Conservation (phyloP, 1,140 invertebrate genomes). For the Acyrthosiphon pisum region DNA sequence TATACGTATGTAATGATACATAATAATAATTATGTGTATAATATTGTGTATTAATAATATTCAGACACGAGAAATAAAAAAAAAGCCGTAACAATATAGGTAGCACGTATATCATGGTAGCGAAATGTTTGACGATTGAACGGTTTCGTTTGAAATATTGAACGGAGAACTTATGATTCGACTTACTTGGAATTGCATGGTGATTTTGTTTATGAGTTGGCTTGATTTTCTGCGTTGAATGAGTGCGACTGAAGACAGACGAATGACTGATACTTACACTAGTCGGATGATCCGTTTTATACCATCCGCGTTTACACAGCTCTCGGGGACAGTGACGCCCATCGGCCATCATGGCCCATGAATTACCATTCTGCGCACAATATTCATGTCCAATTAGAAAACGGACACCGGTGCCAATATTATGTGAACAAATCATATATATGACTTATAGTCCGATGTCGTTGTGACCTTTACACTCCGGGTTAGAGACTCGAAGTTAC, state of each 20-base stretch:
- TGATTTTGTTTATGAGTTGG: not conserved
- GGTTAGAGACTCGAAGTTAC: not conserved
- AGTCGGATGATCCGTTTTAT: conserved; percentile 11
- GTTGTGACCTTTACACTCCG: not conserved
- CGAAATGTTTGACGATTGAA: not conserved
- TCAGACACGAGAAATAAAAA: not conserved
- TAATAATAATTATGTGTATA: no score
- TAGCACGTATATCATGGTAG: no score
- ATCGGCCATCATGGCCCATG: not conserved
- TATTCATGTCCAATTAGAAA: conserved; percentile 26
- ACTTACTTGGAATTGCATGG: conserved; percentile 45
- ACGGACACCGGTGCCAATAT: not conserved
- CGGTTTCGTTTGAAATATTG: not conserved
- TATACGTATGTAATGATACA: no score
- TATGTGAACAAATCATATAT: not conserved
- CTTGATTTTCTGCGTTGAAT: not conserved
- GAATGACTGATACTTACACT: conserved; percentile 31
- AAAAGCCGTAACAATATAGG: no score
- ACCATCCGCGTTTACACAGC: not conserved
- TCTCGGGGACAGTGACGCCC: not conserved
- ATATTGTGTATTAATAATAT: not conserved
- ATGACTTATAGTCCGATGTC: not conserved
- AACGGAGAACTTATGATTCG: not conserved
- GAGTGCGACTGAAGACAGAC: conserved; percentile 16
- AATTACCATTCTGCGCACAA: conserved; percentile 21